Evolutionary conservation across 2,797 vertebrate species (phyloP).

Genomic region (Falco berigora): DNA sequence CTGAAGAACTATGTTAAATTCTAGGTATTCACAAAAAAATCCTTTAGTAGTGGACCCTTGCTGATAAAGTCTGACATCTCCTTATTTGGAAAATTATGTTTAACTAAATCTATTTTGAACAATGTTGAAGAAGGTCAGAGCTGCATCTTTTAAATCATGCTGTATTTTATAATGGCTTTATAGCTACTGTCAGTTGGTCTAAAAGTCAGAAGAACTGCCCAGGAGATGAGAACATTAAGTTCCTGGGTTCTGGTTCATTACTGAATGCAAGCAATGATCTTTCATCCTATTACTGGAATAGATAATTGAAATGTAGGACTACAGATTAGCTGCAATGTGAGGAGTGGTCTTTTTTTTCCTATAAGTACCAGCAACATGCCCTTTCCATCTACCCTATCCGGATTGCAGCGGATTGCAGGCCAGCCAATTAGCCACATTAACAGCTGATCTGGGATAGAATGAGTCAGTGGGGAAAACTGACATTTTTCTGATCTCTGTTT

Average conservation of each 20-base stretch:
- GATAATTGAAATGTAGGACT: neutral
- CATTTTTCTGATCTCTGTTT: neutral
- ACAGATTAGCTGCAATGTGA: neutral
- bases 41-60: neutral
- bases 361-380: neutral
- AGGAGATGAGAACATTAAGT: neutral
- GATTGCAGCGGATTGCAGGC: neutral
- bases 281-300: neutral
- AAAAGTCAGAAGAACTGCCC: neutral
- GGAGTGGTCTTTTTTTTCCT: neutral
- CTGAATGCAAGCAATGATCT: neutral
- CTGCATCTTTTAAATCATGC: neutral
- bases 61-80: neutral
- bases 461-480: neutral
- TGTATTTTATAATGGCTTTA: neutral
- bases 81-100: neutral
- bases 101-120: neutral
- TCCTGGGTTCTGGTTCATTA: neutral
- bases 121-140: neutral
- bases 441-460: neutral
- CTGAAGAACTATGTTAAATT: neutral
- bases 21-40: neutral
- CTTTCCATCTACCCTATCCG: neutral
- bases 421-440: neutral
- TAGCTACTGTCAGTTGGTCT: neutral